These are phyloP conservation scores for Drosophila santomea DNA, from an alignment of 1,140 invertebrate species.

Conservation along the genomic window DNA sequence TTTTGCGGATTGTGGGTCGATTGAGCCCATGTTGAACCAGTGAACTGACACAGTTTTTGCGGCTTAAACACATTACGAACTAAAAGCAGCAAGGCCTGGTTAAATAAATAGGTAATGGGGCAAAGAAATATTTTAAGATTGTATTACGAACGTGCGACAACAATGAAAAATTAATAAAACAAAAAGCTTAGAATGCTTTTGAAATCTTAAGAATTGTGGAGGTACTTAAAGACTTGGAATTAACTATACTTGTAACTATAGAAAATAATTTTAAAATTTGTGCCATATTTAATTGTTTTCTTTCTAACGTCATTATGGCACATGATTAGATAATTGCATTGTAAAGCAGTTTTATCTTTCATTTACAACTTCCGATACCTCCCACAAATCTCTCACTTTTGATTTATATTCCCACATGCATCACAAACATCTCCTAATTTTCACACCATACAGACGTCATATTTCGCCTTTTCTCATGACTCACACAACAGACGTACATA, in stretches of 20 bases:
- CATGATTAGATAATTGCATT: not conserved
- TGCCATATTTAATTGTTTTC: too few relatives aligned
- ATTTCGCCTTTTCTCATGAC: slow-evolving; percentile 31
- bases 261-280: too few relatives aligned
- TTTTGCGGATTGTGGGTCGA: slow-evolving; percentile 57
- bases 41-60: slow-evolving; percentile 53
- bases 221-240: too few relatives aligned
- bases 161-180: not conserved
- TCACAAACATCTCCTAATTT: slow-evolving; percentile 20
- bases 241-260: too few relatives aligned
- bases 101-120: slow-evolving; percentile 23
- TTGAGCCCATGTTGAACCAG: slow-evolving; percentile 39
- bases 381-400: slow-evolving; percentile 3
- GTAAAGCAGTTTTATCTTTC: not conserved
- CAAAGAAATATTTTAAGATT: slow-evolving; percentile 24
- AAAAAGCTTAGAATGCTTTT: not conserved
- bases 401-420: slow-evolving; percentile 17
- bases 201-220: too few relatives aligned
- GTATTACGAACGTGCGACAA: slow-evolving; percentile 22
- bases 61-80: slow-evolving; percentile 9
- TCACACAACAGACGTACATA: slow-evolving; percentile 8
- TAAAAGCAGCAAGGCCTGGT: not conserved
- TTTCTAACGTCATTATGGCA: not conserved
- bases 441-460: slow-evolving; percentile 38
- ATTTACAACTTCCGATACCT: slow-evolving; percentile 1